Conservation (phyloP, 2,113 vertebrate species). For the Catagonus wagneri region DNA sequence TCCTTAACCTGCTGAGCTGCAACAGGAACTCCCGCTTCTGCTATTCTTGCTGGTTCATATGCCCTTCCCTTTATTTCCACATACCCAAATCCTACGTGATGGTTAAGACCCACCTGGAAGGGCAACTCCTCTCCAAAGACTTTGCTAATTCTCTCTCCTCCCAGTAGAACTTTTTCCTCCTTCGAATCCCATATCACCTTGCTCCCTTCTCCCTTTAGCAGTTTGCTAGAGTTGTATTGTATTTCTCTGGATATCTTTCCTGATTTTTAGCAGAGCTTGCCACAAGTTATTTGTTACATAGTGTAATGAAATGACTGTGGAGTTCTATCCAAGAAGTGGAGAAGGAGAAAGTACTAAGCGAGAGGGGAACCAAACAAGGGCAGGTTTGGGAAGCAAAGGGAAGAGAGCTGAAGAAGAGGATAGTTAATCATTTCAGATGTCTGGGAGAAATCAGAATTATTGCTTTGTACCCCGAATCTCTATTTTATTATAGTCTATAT, state of each 20-base stretch:
- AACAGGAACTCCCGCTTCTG: too few species aligned
- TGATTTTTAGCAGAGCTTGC: not conserved
- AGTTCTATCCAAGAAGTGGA: constrained; percentile 22
- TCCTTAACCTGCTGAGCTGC: too few species aligned
- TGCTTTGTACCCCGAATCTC: not conserved
- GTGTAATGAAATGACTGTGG: not conserved
- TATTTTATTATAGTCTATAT: not conserved
- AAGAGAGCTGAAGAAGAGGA: not conserved
- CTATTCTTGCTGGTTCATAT: not conserved
- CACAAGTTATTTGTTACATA: not conserved
- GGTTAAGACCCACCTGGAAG: not conserved
- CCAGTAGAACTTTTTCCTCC: not conserved
- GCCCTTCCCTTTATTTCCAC: not conserved
- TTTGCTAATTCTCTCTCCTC: not conserved
- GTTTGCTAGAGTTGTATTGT: not conserved
- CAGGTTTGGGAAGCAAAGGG: not conserved
- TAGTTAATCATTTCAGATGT: not conserved
- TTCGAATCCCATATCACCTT: not conserved
- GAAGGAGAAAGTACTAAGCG: not conserved
- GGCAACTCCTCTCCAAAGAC: not conserved
- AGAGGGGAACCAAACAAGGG: not conserved
- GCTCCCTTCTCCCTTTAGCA: not conserved
- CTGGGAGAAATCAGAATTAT: not conserved
- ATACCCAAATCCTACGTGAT: not conserved
- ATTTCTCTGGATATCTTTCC: not conserved